phyloP scores from a whole-genome alignment of 2,888 invertebrate genomes.

The Tridacna crocea region DNA sequence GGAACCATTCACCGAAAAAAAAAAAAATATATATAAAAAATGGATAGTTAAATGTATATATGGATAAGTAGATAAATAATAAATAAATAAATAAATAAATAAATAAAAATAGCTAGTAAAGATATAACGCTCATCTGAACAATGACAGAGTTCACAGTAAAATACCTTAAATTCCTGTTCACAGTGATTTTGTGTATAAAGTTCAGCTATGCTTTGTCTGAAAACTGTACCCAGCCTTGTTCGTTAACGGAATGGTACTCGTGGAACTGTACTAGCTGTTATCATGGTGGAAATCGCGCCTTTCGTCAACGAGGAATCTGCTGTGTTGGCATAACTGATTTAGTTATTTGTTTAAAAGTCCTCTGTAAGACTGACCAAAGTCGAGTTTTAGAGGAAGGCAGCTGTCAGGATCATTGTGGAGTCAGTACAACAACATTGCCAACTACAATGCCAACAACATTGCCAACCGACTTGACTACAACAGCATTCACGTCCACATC shows the following conservation, averaged over 20 bases:
- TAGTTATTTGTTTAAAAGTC: neutral
- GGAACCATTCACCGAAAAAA: no score
- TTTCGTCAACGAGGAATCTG: neutral
- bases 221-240: neutral
- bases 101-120: neutral
- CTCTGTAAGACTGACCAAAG: neutral
- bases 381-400: neutral
- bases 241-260: neutral
- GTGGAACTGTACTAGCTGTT: conserved; percentile 4
- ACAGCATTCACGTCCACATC: neutral
- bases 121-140: neutral
- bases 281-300: neutral
- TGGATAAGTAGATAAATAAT: neutral
- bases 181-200: neutral
- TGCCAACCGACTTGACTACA: neutral
- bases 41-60: neutral
- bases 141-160: neutral
- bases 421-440: neutral
- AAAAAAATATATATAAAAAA: neutral
- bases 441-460: neutral
- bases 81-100: neutral
- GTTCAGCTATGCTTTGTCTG: neutral
- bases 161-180: neutral
- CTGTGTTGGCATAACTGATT: neutral
- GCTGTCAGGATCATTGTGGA: neutral